These are phyloP conservation scores for Idaea aversata DNA, from an alignment of 2,888 invertebrate species.

Conservation along the genomic window DNA sequence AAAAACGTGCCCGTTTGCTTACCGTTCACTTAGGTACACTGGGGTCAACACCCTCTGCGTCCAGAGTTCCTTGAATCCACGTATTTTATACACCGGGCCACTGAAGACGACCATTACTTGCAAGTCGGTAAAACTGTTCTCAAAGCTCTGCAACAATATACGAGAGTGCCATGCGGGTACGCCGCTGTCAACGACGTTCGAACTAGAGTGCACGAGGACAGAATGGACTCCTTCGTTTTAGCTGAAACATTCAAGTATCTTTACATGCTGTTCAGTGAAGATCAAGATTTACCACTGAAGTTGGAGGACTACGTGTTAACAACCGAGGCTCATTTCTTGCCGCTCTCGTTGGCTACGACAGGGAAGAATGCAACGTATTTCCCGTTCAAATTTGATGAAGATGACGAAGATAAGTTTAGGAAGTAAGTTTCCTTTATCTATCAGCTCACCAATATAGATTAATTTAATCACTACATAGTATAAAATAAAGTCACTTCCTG, in stretches of 20 bases:
- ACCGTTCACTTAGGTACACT: constrained; percentile 87
- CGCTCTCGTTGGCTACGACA: constrained; percentile 87
- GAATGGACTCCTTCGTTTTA: constrained; percentile 99
- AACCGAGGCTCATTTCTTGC: constrained; percentile 97
- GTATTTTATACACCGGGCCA: constrained; percentile 97
- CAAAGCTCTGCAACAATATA: constrained; percentile 92
- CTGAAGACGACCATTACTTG: constrained; percentile 96
- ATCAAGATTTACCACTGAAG: constrained; percentile 89
- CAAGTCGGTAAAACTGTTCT: constrained; percentile 93
- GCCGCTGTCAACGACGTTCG: constrained; percentile 98
- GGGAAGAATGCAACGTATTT: constrained; percentile 76
- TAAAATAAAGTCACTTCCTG: no score
- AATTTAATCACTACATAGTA: no score
- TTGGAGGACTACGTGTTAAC: constrained; percentile 94
- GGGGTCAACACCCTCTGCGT: constrained; percentile 98
- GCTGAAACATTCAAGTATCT: constrained; percentile 99
- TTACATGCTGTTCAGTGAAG: constrained; percentile 94
- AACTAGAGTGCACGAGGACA: constrained; percentile 93
- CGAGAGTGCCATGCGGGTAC: constrained; percentile 97
- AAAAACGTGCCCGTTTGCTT: not conserved
- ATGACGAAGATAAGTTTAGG: constrained; percentile 65
- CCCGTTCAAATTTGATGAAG: constrained; percentile 69
- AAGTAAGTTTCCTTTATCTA: constrained; percentile 50
- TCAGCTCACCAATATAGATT: not conserved
- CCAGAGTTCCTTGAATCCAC: constrained; percentile 99